Conservation (phyloP, 2,113 vertebrate species). For the Hepsetus odoe region DNA sequence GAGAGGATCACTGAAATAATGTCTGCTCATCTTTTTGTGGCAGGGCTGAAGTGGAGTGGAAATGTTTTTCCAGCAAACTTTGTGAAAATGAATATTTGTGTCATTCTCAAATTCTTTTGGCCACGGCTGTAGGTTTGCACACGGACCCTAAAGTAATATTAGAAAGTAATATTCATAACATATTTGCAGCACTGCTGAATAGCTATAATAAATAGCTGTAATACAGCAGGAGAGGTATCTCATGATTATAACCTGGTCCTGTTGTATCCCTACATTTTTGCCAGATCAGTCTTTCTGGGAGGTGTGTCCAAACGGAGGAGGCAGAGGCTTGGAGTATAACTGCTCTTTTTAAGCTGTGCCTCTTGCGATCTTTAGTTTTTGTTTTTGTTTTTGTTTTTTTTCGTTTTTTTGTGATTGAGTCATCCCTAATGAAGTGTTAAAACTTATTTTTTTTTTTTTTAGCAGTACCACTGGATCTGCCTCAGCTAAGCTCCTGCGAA, state of each 20-base stretch:
- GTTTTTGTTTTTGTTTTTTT: no score
- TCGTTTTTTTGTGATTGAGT: constrained; percentile 31
- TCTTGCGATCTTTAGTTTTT: no score
- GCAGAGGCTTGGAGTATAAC: constrained; percentile 8
- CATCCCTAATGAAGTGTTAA: constrained; percentile 44
- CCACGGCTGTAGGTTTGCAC: no score
- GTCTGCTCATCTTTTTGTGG: no score
- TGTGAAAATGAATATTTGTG: no score
- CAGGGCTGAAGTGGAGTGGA: no score
- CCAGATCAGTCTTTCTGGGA: background rate
- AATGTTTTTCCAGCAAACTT: no score
- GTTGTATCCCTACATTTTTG: constrained; percentile 12
- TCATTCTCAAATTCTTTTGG: no score
- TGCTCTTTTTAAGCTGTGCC: constrained; percentile 35
- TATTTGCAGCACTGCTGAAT: constrained; percentile 15
- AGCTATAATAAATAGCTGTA: no score
- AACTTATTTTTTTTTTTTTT: no score
- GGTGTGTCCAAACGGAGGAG: background rate
- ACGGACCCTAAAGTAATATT: constrained; percentile 7
- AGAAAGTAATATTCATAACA: no score
- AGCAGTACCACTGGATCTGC: constrained; percentile 15
- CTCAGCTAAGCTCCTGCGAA: constrained; percentile 6
- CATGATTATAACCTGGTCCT: constrained; percentile 1
- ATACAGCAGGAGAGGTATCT: constrained; percentile 19
- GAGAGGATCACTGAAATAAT: no score